phyloP scores from a whole-genome alignment of 2,797 vertebrate genomes.

The Botia almorhae region DNA sequence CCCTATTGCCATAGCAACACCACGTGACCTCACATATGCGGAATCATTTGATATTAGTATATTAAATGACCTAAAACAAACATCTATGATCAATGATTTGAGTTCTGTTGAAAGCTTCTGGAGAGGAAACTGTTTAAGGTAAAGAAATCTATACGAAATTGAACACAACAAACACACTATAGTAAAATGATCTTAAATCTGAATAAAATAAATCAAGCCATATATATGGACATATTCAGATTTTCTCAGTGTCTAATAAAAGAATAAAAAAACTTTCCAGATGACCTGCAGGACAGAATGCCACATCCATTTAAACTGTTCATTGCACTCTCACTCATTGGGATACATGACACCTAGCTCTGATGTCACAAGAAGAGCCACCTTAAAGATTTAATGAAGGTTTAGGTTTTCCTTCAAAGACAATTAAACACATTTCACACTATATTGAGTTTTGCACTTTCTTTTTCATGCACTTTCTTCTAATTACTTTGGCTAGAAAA shows the following conservation, averaged over 20 bases:
- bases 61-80: not conserved
- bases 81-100: not conserved
- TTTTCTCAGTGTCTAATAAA: not conserved
- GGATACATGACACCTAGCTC: constrained; percentile 63
- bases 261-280: constrained; percentile 32
- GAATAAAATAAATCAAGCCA: not conserved
- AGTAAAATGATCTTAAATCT: not conserved
- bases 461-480: not conserved
- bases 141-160: not conserved
- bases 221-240: not conserved
- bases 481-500: not conserved
- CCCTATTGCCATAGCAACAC: constrained; percentile 71
- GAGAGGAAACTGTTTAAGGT: not conserved
- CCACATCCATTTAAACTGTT: constrained; percentile 55
- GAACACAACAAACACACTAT: not conserved
- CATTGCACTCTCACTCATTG: constrained; percentile 72
- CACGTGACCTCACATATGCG: constrained; percentile 62
- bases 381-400: constrained; percentile 82
- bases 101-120: not conserved
- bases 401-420: constrained; percentile 70
- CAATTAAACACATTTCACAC: constrained; percentile 62
- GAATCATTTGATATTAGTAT: constrained; percentile 21
- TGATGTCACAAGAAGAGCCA: constrained; percentile 63
- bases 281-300: constrained; percentile 42
- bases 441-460: constrained; percentile 52